A percentile compares a stretch with the other conserved stretches of the same genome.
These are phyloP conservation scores for Manis pentadactyla DNA, from an alignment of 2,797 vertebrate species.

Conservation along the genomic window DNA sequence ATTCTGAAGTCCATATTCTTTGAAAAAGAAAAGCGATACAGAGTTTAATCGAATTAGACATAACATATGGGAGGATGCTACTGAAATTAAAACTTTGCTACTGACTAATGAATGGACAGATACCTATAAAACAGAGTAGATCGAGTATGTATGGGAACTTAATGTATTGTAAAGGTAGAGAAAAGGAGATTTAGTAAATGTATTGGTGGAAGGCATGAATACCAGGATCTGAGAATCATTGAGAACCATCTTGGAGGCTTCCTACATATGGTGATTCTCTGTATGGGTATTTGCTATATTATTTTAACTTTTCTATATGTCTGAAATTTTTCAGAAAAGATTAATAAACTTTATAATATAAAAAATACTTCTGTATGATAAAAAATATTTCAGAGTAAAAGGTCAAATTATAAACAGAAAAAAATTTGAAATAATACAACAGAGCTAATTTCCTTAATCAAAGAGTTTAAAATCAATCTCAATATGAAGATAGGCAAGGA, in stretches of 20 bases:
- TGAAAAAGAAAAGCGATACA: not conserved
- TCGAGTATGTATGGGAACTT: not conserved
- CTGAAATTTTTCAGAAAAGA: not conserved
- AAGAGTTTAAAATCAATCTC: not conserved
- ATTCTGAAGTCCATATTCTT: conserved; percentile 29
- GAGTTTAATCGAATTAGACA: not conserved
- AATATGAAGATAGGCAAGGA: not conserved
- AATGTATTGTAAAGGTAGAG: not conserved
- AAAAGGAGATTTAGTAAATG: conserved; percentile 6
- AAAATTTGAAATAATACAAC: not conserved
- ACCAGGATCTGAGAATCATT: not conserved
- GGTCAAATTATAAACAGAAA: not conserved
- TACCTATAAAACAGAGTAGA: conserved; percentile 24
- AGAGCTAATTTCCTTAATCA: conserved; percentile 18
- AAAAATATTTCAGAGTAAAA: not conserved
- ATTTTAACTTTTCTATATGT: conserved; percentile 11
- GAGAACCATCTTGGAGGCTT: not conserved
- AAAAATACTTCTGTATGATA: not conserved
- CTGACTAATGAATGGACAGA: not conserved
- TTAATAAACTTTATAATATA: not conserved
- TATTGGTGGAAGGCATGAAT: not conserved
- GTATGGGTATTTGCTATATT: not conserved
- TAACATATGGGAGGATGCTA: not conserved
- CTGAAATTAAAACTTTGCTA: conserved; percentile 15
- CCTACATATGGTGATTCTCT: not conserved